Evolutionary conservation across 2,113 vertebrate species (phyloP).

Genomic region (Riparia riparia): DNA sequence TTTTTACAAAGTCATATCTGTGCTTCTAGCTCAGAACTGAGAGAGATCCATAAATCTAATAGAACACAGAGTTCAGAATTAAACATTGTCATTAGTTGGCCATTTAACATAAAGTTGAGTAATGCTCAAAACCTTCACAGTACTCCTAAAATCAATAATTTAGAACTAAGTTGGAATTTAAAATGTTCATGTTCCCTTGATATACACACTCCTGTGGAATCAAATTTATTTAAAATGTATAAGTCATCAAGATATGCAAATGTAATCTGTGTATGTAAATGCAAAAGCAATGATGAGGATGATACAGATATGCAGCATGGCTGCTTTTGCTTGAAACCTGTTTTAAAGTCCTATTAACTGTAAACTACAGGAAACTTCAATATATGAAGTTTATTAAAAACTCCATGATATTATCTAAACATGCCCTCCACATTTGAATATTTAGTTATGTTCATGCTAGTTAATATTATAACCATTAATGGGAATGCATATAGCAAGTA

Average conservation of each 20-base stretch:
- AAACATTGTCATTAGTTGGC: constrained; percentile 48
- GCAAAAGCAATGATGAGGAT: background rate
- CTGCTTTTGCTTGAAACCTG: background rate
- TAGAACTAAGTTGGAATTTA: constrained; percentile 22
- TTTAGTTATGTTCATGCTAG: background rate
- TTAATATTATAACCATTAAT: background rate
- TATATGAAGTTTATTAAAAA: background rate
- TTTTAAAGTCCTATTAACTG: background rate
- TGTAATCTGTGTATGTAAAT: constrained; percentile 24
- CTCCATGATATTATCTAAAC: background rate
- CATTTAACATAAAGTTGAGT: constrained; percentile 43
- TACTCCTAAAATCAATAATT: constrained; percentile 57
- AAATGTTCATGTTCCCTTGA: constrained; percentile 27
- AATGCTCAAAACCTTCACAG: constrained; percentile 13
- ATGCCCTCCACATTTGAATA: background rate
- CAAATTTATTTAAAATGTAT: constrained; percentile 1
- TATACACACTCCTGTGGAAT: constrained; percentile 18
- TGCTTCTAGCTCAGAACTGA: constrained; percentile 45
- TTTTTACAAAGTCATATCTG: constrained; percentile 48
- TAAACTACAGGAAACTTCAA: background rate
- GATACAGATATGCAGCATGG: background rate
- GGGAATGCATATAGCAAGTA: background rate
- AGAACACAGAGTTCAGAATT: constrained; percentile 30
- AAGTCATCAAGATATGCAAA: background rate
- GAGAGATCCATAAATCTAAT: constrained; percentile 44